phyloP scores from a whole-genome alignment of 2,113 vertebrate species.

The Gadus macrocephalus region DNA sequence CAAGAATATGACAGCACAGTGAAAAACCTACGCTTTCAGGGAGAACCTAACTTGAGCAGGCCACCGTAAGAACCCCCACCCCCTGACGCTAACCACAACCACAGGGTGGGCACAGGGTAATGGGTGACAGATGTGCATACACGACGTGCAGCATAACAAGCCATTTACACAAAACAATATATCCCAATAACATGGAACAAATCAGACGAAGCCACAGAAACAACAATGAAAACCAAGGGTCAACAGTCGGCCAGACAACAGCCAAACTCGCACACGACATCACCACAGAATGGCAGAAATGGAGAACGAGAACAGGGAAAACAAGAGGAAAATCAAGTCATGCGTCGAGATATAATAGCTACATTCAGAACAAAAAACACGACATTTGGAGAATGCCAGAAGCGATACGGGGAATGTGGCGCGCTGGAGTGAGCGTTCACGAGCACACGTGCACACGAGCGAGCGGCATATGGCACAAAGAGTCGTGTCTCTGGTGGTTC shows the following conservation, averaged over 20 bases:
- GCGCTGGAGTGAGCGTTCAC: neutral
- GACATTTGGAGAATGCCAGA: neutral
- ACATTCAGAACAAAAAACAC: neutral
- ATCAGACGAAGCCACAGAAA: too few relatives aligned
- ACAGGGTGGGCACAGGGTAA: too few relatives aligned
- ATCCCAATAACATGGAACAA: too few relatives aligned
- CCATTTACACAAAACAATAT: too few relatives aligned
- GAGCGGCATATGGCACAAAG: constrained; percentile 12
- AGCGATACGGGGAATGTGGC: neutral
- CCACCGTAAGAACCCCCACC: too few relatives aligned
- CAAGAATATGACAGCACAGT: too few relatives aligned
- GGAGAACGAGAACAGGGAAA: constrained; percentile 98
- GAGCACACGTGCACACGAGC: constrained; percentile 3
- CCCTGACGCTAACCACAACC: too few relatives aligned
- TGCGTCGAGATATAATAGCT: neutral
- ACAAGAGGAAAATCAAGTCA: constrained; percentile 73
- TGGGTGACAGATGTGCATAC: too few relatives aligned
- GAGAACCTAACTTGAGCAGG: too few relatives aligned
- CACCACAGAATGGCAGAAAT: constrained; percentile 94
- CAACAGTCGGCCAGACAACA: constrained; percentile 76
- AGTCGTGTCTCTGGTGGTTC: constrained; percentile 26
- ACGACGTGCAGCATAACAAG: too few relatives aligned
- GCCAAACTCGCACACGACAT: constrained; percentile 94
- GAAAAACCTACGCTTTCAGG: too few relatives aligned
- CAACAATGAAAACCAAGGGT: constrained; percentile 40